Evolutionary conservation across 1,140 invertebrate species (phyloP).

Genomic region (Tenebrio molitor): DNA sequence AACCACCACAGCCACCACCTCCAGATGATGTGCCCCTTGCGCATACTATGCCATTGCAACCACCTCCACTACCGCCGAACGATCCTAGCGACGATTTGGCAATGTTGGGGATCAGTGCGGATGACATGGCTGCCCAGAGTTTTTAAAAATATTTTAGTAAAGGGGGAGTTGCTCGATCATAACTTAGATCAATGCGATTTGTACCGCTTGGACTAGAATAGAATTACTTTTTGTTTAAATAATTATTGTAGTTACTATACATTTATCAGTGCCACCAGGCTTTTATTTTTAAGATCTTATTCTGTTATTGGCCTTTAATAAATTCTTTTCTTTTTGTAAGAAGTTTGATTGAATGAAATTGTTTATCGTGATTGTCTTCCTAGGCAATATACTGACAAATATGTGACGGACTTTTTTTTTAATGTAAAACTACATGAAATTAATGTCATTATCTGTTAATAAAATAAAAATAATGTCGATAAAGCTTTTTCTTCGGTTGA

Average conservation of each 20-base stretch:
- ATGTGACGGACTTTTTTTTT: not conserved
- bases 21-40: slow-evolving; percentile 54
- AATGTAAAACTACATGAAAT: too few species aligned
- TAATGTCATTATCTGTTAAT: too few species aligned
- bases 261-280: slow-evolving; percentile 2
- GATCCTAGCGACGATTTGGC: slow-evolving; percentile 76
- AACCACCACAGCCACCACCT: slow-evolving; percentile 59
- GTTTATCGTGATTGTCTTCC: too few species aligned
- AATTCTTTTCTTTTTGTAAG: slow-evolving; percentile 14
- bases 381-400: too few species aligned
- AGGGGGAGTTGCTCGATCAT: not conserved
- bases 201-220: not conserved
- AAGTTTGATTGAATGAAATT: not conserved
- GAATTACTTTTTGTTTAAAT: not conserved
- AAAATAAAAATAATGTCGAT: too few species aligned
- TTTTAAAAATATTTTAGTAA: slow-evolving; percentile 55
- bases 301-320: slow-evolving; percentile 24
- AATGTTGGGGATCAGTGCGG: slow-evolving; percentile 78
- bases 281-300: slow-evolving; percentile 5
- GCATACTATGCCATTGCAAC: slow-evolving; percentile 63
- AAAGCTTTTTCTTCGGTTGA: too few species aligned
- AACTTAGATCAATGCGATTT: not conserved
- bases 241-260: not conserved
- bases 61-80: slow-evolving; percentile 64
- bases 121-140: slow-evolving; percentile 75